Percentiles rank a stretch among this genome's conserved stretches.
phyloP scores from a whole-genome alignment of 2,797 vertebrate genomes.

The Hypotaenidia okinawae region DNA sequence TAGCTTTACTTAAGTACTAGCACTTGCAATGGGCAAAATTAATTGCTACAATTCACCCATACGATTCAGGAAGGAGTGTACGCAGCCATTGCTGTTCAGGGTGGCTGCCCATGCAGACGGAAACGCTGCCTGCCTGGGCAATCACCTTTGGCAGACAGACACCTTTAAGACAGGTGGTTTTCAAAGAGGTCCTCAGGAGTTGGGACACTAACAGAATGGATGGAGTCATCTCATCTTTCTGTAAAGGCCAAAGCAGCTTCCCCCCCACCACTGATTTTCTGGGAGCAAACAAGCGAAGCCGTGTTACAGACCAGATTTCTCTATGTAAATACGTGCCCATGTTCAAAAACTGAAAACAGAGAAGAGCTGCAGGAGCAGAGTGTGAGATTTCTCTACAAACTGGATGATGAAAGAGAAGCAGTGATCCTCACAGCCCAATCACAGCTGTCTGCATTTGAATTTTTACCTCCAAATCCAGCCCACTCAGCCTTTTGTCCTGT shows the following conservation, averaged over 20 bases:
- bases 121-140: background rate
- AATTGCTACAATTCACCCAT: background rate
- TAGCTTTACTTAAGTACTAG: background rate
- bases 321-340: background rate
- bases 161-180: background rate
- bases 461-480: background rate
- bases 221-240: background rate
- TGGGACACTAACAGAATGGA: fast-evolving
- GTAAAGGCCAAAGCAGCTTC: background rate
- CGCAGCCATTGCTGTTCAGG: background rate
- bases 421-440: fast-evolving
- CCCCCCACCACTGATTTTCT: background rate
- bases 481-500: background rate
- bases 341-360: too few species aligned
- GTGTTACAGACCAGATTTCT: fast-evolving
- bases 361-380: background rate
- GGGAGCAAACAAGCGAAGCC: background rate
- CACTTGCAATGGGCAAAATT: background rate
- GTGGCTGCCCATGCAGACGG: background rate
- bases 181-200: background rate
- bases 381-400: background rate
- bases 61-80: background rate
- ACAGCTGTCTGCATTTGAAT: background rate
- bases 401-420: background rate
- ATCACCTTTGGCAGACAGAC: background rate